Conservation (phyloP, 2,888 invertebrate genomes). For the Habrosyne pyritoides region DNA sequence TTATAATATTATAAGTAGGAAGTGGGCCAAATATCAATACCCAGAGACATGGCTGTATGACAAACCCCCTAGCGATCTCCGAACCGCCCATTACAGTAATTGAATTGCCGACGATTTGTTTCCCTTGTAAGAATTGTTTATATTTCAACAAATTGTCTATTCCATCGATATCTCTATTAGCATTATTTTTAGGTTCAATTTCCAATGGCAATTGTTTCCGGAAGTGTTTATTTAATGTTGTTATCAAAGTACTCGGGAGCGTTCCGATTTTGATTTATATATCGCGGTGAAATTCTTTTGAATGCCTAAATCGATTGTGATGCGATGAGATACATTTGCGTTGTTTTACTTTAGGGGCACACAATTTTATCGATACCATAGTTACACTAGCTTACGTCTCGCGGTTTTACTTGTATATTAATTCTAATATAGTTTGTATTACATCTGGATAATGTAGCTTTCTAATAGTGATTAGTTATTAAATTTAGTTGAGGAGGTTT, state of each 20-base stretch:
- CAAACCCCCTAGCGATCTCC: not conserved
- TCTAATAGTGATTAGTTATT: too few species aligned
- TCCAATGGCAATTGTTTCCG: slow-evolving; percentile 15
- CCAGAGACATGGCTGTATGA: not conserved
- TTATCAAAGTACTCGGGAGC: slow-evolving; percentile 29
- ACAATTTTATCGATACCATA: too few species aligned
- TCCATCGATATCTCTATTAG: not conserved
- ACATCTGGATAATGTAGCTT: too few species aligned
- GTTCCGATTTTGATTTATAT: slow-evolving; percentile 46
- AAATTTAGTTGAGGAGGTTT: too few species aligned
- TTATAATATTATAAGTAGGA: too few species aligned
- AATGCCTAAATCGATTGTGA: slow-evolving; percentile 27
- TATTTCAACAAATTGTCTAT: slow-evolving; percentile 31
- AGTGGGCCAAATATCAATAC: not conserved
- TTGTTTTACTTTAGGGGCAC: not conserved
- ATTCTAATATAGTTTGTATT: too few species aligned
- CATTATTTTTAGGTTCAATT: not conserved
- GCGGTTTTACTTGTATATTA: too few species aligned
- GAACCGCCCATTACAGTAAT: slow-evolving; percentile 55
- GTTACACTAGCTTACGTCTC: too few species aligned
- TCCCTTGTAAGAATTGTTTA: slow-evolving; percentile 61
- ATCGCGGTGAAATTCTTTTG: slow-evolving; percentile 41
- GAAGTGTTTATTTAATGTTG: slow-evolving; percentile 19
- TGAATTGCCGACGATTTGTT: slow-evolving; percentile 62
- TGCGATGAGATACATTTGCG: not conserved